Percentiles rank a stretch among this genome's conserved stretches.
These are phyloP conservation scores for Drosophila glabriapex DNA, from an alignment of 2,888 invertebrate genomes.

Conservation along the genomic window DNA sequence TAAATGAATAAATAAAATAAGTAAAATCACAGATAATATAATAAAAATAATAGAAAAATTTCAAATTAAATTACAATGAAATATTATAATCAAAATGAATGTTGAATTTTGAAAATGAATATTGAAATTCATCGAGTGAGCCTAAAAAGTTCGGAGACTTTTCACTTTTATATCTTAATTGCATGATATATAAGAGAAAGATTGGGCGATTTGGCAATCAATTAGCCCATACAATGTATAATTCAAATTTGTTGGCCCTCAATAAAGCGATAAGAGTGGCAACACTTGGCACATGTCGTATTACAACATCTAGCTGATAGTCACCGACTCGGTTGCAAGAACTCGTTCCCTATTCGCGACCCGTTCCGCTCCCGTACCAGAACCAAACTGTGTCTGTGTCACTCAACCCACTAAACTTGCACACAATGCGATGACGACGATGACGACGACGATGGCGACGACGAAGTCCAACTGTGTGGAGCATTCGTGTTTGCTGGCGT, in stretches of 20 bases:
- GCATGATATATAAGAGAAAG: not conserved
- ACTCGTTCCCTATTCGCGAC: conserved; percentile 57
- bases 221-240: not conserved
- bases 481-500: conserved; percentile 47
- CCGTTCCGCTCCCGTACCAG: conserved; percentile 63
- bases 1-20: not conserved
- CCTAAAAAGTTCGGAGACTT: not conserved
- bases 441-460: conserved; percentile 26
- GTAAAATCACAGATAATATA: not conserved
- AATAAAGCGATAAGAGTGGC: conserved; percentile 25
- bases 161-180: not conserved
- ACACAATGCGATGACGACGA: conserved; percentile 59
- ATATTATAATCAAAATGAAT: no score
- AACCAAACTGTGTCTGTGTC: conserved; percentile 78
- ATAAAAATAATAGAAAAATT: not conserved
- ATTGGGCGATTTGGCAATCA: not conserved
- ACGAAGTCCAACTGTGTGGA: conserved; percentile 46
- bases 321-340: conserved; percentile 28
- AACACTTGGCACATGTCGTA: conserved; percentile 40
- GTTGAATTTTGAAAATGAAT: no score
- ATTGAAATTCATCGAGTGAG: not conserved
- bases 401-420: conserved; percentile 80
- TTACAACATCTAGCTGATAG: conserved; percentile 41
- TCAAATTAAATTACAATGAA: not conserved
- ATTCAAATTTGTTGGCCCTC: not conserved